phyloP scores from a whole-genome alignment of 2,888 invertebrate species.

The Nemoura dubitans region DNA sequence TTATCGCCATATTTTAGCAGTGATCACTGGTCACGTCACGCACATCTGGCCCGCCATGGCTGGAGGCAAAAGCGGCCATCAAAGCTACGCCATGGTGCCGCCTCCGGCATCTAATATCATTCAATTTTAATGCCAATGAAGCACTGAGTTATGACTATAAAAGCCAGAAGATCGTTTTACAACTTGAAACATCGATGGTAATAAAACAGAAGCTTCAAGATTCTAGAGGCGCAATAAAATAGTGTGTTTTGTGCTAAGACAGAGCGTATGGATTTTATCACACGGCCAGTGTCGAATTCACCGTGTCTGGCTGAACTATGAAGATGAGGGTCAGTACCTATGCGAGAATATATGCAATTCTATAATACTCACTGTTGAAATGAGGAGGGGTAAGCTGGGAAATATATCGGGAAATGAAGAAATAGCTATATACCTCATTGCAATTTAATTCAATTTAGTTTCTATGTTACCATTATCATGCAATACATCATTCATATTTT shows the following conservation, averaged over 20 bases:
- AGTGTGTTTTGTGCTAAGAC: not conserved
- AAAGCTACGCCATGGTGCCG: not conserved
- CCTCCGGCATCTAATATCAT: not conserved
- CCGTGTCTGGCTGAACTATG: not conserved
- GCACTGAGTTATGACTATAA: slow-evolving; percentile 12
- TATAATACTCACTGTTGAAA: too few species aligned
- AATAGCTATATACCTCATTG: too few species aligned
- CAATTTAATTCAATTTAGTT: too few species aligned
- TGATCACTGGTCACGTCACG: not conserved
- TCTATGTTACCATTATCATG: too few species aligned
- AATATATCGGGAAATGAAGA: too few species aligned
- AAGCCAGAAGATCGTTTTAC: slow-evolving; percentile 7
- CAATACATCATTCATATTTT: too few species aligned
- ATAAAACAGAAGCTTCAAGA: slow-evolving; percentile 7
- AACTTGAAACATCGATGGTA: slow-evolving; percentile 7
- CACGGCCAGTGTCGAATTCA: not conserved
- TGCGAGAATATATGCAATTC: too few species aligned
- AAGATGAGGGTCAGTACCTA: not conserved
- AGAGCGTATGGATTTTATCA: not conserved
- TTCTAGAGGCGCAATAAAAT: not conserved
- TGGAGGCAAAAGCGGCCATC: not conserved
- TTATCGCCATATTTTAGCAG: not conserved
- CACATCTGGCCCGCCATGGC: not conserved
- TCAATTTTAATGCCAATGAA: slow-evolving; percentile 7
- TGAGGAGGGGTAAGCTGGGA: too few species aligned